Evolutionary conservation across 2,888 invertebrate species (phyloP).

Genomic region (Mythimna ferrago): DNA sequence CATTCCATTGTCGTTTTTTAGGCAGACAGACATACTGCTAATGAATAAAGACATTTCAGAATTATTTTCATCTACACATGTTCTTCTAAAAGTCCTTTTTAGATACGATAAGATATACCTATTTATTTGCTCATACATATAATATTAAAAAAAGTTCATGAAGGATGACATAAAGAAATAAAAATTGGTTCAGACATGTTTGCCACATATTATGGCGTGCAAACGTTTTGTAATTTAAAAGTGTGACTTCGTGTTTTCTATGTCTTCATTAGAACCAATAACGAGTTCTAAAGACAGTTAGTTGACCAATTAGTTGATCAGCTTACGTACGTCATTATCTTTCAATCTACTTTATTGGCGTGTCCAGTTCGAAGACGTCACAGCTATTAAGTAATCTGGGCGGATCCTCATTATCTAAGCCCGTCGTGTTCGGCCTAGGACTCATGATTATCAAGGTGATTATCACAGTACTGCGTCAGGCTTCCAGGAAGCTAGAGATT

Average conservation of each 20-base stretch:
- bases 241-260: too few relatives aligned
- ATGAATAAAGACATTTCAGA: background rate
- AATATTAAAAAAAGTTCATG: too few relatives aligned
- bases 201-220: too few relatives aligned
- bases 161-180: too few relatives aligned
- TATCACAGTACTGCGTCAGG: background rate
- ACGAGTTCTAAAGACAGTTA: background rate
- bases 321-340: conserved; percentile 9
- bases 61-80: background rate
- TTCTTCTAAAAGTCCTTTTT: background rate
- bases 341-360: conserved; percentile 7
- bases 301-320: conserved; percentile 6
- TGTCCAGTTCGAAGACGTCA: conserved; percentile 18
- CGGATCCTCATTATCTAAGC: conserved; percentile 9
- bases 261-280: background rate
- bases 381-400: conserved; percentile 12
- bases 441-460: conserved; percentile 3
- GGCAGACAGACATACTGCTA: too few relatives aligned
- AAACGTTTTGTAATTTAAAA: too few relatives aligned
- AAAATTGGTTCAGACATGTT: too few relatives aligned
- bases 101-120: too few relatives aligned
- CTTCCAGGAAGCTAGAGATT: conserved; percentile 38
- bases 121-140: too few relatives aligned
- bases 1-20: too few relatives aligned
- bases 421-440: conserved; percentile 14